These are phyloP conservation scores for Monopis laevigella DNA, from an alignment of 2,888 invertebrate species.

Conservation along the genomic window DNA sequence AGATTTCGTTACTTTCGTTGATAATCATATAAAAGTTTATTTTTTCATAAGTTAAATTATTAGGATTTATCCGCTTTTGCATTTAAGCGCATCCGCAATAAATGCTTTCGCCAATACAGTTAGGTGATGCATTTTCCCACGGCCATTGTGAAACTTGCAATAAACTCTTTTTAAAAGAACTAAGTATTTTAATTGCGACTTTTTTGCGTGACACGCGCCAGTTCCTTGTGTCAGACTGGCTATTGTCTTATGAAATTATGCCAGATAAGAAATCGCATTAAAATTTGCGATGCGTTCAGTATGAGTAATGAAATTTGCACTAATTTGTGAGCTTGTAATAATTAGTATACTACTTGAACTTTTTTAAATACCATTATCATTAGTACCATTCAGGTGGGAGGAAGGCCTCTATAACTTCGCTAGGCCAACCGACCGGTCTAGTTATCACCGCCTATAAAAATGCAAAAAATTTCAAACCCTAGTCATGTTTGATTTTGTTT, in stretches of 20 bases:
- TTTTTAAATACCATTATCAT: no score
- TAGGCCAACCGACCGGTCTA: no score
- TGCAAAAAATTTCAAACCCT: no score
- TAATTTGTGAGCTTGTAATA: no score
- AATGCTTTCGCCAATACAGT: slow-evolving; percentile 11
- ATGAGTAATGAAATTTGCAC: slow-evolving; percentile 7
- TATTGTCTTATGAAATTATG: slow-evolving; percentile 10
- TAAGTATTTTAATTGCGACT: slow-evolving; percentile 7
- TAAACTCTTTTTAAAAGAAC: slow-evolving; percentile 3
- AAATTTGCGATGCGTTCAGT: slow-evolving; percentile 10
- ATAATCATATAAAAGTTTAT: no score
- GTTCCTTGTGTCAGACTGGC: slow-evolving; percentile 9
- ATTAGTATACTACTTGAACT: no score
- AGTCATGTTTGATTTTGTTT: no score
- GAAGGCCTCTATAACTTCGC: no score
- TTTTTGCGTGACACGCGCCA: slow-evolving; percentile 13
- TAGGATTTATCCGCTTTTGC: background rate
- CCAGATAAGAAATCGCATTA: slow-evolving; percentile 7
- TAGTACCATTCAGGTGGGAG: no score
- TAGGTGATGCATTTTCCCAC: slow-evolving; percentile 7
- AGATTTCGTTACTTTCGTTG: no score
- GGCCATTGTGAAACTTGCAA: slow-evolving; percentile 7
- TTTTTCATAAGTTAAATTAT: no score
- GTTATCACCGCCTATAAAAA: no score
- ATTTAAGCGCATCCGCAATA: background rate